A percentile compares a stretch with the other conserved stretches of the same genome.
Evolutionary conservation across 2,797 vertebrate species (phyloP).

Genomic region (Falco naumanni): DNA sequence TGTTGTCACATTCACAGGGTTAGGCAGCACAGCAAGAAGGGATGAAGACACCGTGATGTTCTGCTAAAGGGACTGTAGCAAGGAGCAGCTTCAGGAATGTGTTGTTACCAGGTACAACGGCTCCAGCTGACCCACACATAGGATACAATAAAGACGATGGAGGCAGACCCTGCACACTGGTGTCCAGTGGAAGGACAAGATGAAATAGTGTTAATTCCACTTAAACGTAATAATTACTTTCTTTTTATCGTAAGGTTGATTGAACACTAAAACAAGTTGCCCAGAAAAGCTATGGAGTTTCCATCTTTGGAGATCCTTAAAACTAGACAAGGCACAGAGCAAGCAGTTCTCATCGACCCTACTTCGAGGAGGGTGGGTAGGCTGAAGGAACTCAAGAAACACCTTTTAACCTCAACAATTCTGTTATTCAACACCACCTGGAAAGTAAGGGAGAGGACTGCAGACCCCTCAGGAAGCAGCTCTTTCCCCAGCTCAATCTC

Average conservation of each 20-base stretch:
- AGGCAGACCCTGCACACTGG: not conserved
- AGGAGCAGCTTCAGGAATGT: not conserved
- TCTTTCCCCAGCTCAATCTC: not conserved
- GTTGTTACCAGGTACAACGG: not conserved
- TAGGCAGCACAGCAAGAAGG: not conserved
- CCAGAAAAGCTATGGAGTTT: not conserved
- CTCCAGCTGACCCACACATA: accelerated
- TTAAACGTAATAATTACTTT: not conserved
- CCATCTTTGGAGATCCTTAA: not conserved
- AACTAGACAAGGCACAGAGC: not conserved
- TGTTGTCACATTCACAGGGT: not conserved
- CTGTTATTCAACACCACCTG: not conserved
- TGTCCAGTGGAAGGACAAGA: not conserved
- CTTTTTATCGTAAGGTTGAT: not conserved
- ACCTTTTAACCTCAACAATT: not conserved
- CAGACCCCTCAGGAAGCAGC: not conserved
- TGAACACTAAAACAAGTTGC: not conserved
- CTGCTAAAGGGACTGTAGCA: not conserved
- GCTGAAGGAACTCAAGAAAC: not conserved
- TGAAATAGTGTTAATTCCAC: not conserved
- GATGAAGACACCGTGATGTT: not conserved
- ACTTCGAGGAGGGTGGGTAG: not conserved
- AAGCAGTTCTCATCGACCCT: not conserved
- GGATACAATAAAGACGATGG: accelerated
- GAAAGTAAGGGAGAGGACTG: not conserved